Evolutionary conservation across 2,797 vertebrate genomes (phyloP), one percentile per base, ranked within the genome.

Genomic region (Tamandua tetradactyla): DNA sequence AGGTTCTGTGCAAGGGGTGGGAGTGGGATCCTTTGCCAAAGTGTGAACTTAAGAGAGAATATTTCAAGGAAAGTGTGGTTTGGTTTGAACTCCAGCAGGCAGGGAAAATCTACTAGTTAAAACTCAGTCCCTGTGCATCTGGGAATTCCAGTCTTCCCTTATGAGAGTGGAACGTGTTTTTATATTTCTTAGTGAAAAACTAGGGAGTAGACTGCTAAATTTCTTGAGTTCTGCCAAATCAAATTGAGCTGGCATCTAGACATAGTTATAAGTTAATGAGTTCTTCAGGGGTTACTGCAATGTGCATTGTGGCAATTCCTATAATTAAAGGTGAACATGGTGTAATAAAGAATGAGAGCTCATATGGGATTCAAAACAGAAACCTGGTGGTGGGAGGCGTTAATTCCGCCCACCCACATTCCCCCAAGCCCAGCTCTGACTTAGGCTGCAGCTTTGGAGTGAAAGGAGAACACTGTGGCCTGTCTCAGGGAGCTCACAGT

Each of bases 41-140:
- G 22, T 84, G 23, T 84, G 37, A 91, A 87, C 40, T 75, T 76
- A n/a, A 61, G 74, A 92, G 88, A 25, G 75, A 95, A 7, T 71
- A 74, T 82, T 90, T 92, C 40, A 23, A 78, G 32, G 78, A 7
- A 66, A 72, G 69, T 17, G 1, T 88, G 25, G 47, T 78, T 93
- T 68, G 69, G 61, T 68, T 86, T 59, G 74, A 79, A 87, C 95
- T 88, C 68, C 76, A 87, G 14, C 55, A 69, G 44, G 22, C 44
- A 44, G 80, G 25, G 66, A 61, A 87, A 84, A 62, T 89, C 62
- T 87, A 0, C 32, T 72, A 4, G 68, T 80, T 44, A 76, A 23
- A 82, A 44, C 52, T 18, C 30, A 1, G 27, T 42, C 30, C 79
- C 25, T 93, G 78, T 68, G 40, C 25, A 20, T 52, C 84, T 81